Evolutionary conservation across 1,140 invertebrate genomes (phyloP).

Genomic region (Drosophila hydei): DNA sequence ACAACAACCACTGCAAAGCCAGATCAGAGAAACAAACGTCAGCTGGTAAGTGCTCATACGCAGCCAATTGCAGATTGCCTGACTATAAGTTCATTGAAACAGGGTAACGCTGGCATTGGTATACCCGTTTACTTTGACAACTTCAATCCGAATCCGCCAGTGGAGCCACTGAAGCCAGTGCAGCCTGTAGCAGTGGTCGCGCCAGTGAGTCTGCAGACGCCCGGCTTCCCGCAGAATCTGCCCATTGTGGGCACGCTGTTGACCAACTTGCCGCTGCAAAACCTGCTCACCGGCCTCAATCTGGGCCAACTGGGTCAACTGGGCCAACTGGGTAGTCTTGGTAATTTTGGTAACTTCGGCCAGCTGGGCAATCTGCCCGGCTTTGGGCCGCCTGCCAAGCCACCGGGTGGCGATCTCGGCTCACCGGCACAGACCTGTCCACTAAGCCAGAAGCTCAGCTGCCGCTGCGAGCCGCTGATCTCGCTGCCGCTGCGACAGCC

Average conservation of each 20-base stretch:
- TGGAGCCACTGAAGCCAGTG: conserved; percentile 16
- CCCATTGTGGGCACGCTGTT: conserved; percentile 65
- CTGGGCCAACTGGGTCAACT: conserved; percentile 45
- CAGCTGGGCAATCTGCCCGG: conserved; percentile 16
- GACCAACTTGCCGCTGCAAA: conserved; percentile 48
- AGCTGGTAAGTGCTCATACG: conserved; percentile 50
- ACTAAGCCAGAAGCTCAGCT: conserved; percentile 59
- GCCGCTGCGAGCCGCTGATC: conserved; percentile 68
- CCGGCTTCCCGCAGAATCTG: conserved; percentile 54
- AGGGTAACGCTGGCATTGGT: conserved; percentile 22
- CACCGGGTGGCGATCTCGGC: neutral
- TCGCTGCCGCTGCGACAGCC: conserved; percentile 33
- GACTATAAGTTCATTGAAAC: neutral
- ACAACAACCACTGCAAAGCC: conserved; percentile 12
- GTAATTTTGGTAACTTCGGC: conserved; percentile 4
- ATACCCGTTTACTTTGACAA: conserved; percentile 63
- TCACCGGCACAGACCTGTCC: conserved; percentile 39
- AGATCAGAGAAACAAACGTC: conserved; percentile 55
- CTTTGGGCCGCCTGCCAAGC: conserved; percentile 13
- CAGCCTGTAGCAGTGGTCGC: conserved; percentile 52
- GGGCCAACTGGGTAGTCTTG: conserved; percentile 23
- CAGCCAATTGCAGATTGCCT: neutral
- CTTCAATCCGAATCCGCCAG: conserved; percentile 23
- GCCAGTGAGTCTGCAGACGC: conserved; percentile 36
- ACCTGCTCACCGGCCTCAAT: conserved; percentile 52